Percentiles rank a stretch among this genome's conserved stretches.
These are phyloP conservation scores for Drosophila punjabiensis DNA, from an alignment of 1,140 invertebrate genomes.

Conservation along the genomic window DNA sequence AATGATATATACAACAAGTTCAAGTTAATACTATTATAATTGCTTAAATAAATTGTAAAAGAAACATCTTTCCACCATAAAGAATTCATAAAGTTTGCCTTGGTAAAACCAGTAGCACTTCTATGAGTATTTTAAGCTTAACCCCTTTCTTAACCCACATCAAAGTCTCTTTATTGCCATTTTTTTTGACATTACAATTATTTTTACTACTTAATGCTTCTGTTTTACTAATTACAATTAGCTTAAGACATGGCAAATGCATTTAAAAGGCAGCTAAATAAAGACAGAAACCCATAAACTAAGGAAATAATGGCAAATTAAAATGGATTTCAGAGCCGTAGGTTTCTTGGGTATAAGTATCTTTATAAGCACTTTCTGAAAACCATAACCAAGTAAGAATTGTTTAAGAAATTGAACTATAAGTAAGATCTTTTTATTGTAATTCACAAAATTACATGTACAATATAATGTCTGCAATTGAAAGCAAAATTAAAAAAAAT, in stretches of 20 bases:
- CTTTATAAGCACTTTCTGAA: constrained; percentile 16
- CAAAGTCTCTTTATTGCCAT: constrained; percentile 1
- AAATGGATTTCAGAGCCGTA: constrained; percentile 33
- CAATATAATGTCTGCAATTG: no score
- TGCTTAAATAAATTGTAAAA: neutral
- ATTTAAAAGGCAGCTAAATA: constrained; percentile 19
- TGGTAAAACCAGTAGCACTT: constrained; percentile 18
- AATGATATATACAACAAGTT: no score
- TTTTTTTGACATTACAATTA: constrained; percentile 26
- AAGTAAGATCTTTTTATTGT: no score
- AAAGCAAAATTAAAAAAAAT: no score
- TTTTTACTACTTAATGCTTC: constrained; percentile 23
- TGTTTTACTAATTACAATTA: constrained; percentile 24
- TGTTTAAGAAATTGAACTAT: constrained; percentile 51
- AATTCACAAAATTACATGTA: no score
- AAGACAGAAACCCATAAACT: constrained; percentile 18
- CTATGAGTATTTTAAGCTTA: neutral
- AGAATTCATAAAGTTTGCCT: neutral
- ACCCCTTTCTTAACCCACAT: neutral
- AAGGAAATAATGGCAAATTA: constrained; percentile 35
- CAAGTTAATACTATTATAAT: neutral
- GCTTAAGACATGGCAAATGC: constrained; percentile 37
- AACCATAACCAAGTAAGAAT: constrained; percentile 54
- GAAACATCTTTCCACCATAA: neutral
- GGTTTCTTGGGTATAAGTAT: neutral